phyloP scores from a whole-genome alignment of 92 coral and sea anemone species.

The Actinernus sp. region DNA sequence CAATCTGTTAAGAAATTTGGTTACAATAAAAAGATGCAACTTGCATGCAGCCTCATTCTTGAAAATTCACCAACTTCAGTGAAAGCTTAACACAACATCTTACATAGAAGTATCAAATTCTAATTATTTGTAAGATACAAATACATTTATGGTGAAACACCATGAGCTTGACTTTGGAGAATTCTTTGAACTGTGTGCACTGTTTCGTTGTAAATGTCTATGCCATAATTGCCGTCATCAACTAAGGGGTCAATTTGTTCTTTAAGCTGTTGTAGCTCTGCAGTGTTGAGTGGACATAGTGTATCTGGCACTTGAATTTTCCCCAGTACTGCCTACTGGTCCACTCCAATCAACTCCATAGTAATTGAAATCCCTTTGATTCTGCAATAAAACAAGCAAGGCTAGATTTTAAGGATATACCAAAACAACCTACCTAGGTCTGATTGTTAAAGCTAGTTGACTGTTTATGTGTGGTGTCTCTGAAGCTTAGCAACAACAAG shows the following conservation, averaged over 20 bases:
- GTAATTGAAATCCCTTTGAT: slow-evolving; percentile 41
- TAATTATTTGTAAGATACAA: slow-evolving; percentile 15
- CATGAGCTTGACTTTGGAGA: slow-evolving; percentile 48
- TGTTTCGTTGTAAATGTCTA: slow-evolving; percentile 52
- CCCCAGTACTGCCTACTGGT: slow-evolving; percentile 52
- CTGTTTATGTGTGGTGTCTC: slow-evolving; percentile 12
- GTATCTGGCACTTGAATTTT: slow-evolving; percentile 50
- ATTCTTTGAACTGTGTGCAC: slow-evolving; percentile 52
- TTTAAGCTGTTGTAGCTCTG: slow-evolving; percentile 55
- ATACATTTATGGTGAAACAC: slow-evolving; percentile 23
- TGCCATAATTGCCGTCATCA: slow-evolving; percentile 61
- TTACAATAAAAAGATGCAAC: slow-evolving; percentile 32
- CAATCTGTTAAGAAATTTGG: too few relatives aligned
- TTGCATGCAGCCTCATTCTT: slow-evolving; percentile 26
- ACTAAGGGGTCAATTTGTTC: slow-evolving; percentile 58
- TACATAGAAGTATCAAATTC: slow-evolving; percentile 7
- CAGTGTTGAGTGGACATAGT: slow-evolving; percentile 40
- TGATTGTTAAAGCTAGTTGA: slow-evolving; percentile 19
- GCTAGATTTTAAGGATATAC: slow-evolving; percentile 12
- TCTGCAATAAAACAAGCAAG: slow-evolving; percentile 41
- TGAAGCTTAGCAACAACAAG: slow-evolving; percentile 4
- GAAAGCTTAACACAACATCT: too few relatives aligned
- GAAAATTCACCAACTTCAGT: slow-evolving; percentile 29
- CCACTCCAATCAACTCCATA: slow-evolving; percentile 71
- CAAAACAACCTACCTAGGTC: slow-evolving; percentile 10